Conservation (phyloP, 1,140 invertebrate genomes). For the Drosophila nigrodunni region DNA sequence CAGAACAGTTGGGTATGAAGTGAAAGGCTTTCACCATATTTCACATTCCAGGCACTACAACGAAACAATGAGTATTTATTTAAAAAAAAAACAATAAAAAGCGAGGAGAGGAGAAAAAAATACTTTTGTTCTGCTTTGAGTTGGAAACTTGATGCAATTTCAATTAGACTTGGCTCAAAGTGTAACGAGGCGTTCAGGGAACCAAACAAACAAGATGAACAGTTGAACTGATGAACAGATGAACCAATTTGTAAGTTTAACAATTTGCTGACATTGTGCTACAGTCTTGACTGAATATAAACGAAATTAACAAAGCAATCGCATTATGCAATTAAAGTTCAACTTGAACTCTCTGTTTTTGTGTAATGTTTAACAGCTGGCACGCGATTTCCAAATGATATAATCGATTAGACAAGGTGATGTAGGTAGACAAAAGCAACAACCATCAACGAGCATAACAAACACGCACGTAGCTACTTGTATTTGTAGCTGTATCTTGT, state of each 20-base stretch:
- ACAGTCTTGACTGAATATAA: slow-evolving; percentile 24
- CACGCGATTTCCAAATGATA: slow-evolving; percentile 53
- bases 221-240: background rate
- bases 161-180: slow-evolving; percentile 48
- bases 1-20: background rate
- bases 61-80: background rate
- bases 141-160: slow-evolving; percentile 46
- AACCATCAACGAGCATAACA: background rate
- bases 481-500: slow-evolving; percentile 28
- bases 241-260: slow-evolving; percentile 1
- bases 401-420: slow-evolving; percentile 66
- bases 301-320: slow-evolving; percentile 64
- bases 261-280: slow-evolving; percentile 32
- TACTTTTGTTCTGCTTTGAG: background rate
- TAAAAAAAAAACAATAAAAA: background rate
- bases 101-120: background rate
- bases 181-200: slow-evolving; percentile 50
- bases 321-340: slow-evolving; percentile 75
- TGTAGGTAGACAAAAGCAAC: background rate
- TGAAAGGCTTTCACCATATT: slow-evolving; percentile 53
- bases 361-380: slow-evolving; percentile 34
- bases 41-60: slow-evolving; percentile 27
- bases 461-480: slow-evolving; percentile 26
- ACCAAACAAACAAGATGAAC: slow-evolving; percentile 45
- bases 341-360: slow-evolving; percentile 62